Evolutionary conservation across 1,140 invertebrate species (phyloP).

Genomic region (Apis cerana): DNA sequence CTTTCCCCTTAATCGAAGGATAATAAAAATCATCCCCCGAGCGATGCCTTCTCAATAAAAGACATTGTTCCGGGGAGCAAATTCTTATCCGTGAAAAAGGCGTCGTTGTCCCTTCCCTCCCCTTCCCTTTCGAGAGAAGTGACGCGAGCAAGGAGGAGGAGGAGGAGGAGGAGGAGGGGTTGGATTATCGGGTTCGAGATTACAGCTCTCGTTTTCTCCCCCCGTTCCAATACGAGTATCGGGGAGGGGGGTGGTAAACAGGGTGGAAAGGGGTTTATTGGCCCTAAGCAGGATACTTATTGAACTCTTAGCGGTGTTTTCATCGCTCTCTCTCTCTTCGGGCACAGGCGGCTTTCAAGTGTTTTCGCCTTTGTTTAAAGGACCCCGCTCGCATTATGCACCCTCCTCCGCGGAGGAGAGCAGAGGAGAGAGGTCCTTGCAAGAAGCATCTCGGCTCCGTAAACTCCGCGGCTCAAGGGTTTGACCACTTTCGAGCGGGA

Average conservation of each 20-base stretch:
- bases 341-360: constrained; percentile 34
- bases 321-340: constrained; percentile 59
- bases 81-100: constrained; percentile 75
- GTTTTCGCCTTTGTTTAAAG: constrained; percentile 51
- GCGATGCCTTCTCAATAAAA: constrained; percentile 76
- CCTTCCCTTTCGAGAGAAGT: constrained; percentile 57
- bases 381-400: constrained; percentile 56
- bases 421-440: constrained; percentile 58
- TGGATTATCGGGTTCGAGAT: constrained; percentile 78
- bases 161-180: constrained; percentile 54
- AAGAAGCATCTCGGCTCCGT: constrained; percentile 39
- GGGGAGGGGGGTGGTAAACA: neutral
- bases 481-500: constrained; percentile 66
- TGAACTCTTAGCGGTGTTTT: constrained; percentile 76
- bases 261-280: constrained; percentile 71
- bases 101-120: constrained; percentile 48
- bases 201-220: constrained; percentile 77
- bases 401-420: constrained; percentile 1
- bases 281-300: constrained; percentile 78
- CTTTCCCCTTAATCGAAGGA: constrained; percentile 51
- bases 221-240: constrained; percentile 32
- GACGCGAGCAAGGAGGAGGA: constrained; percentile 32
- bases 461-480: constrained; percentile 63
- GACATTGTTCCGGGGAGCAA: constrained; percentile 76
- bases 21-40: constrained; percentile 63